Evolutionary conservation across 1,140 invertebrate genomes (phyloP).

Genomic region (Zaprionus ghesquierei): DNA sequence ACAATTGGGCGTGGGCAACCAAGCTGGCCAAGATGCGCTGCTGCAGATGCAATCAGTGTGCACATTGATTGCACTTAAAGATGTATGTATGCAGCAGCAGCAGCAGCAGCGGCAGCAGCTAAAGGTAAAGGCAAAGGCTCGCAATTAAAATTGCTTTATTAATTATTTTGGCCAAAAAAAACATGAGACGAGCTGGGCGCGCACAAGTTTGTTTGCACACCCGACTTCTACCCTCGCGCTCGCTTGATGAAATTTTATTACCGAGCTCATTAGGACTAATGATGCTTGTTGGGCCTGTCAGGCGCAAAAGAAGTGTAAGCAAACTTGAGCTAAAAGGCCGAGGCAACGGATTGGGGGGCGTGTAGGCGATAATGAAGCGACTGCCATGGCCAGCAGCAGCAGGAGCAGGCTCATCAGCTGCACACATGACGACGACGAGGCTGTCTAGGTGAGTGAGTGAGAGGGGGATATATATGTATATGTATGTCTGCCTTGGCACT

Average conservation of each 20-base stretch:
- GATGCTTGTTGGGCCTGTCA: constrained; percentile 64
- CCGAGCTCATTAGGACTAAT: constrained; percentile 78
- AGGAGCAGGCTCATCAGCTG: constrained; percentile 2
- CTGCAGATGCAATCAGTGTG: constrained; percentile 3
- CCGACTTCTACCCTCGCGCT: constrained; percentile 13
- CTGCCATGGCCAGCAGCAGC: background rate
- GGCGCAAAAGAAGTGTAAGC: background rate
- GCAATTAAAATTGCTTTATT: constrained; percentile 68
- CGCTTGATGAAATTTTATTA: constrained; percentile 65
- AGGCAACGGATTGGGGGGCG: too few relatives aligned
- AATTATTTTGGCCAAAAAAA: constrained; percentile 42
- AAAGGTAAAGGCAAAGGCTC: too few relatives aligned
- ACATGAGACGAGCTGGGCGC: background rate
- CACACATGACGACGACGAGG: background rate
- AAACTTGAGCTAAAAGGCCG: background rate
- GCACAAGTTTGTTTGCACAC: constrained; percentile 54
- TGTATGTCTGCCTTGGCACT: constrained; percentile 51
- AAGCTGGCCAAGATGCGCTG: background rate
- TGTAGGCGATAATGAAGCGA: background rate
- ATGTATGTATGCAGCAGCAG: too few relatives aligned
- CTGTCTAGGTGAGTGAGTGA: background rate
- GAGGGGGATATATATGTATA: background rate
- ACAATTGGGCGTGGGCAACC: background rate
- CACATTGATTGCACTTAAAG: too few relatives aligned
- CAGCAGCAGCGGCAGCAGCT: constrained; percentile 5